Evolutionary conservation across 2,113 vertebrate genomes (phyloP).

Genomic region (Chaetodon trifascialis): DNA sequence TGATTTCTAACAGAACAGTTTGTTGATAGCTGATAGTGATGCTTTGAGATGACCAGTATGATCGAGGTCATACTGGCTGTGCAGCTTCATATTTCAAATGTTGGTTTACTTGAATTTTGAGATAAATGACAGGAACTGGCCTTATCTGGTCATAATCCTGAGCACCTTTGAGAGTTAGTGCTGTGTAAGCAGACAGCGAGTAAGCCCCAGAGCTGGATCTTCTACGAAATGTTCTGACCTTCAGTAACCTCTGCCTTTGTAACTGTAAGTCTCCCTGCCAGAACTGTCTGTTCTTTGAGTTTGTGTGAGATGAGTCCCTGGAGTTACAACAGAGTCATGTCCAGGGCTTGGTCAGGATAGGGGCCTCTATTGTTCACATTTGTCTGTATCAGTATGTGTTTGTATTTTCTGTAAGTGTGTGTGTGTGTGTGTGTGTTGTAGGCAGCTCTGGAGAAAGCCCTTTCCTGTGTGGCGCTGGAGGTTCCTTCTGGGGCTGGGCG

Average conservation of each 20-base stretch:
- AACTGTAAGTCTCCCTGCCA: slow-evolving; percentile 5
- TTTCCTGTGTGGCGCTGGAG: slow-evolving; percentile 84
- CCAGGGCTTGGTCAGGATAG: slow-evolving; percentile 70
- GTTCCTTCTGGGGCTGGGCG: slow-evolving; percentile 69
- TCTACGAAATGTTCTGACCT: slow-evolving; percentile 26
- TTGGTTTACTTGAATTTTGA: slow-evolving; percentile 8
- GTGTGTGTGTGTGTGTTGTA: slow-evolving; percentile 37
- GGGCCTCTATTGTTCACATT: slow-evolving; percentile 70
- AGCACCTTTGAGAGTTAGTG: slow-evolving; percentile 8
- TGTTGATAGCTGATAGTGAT: not conserved
- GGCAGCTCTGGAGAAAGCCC: slow-evolving; percentile 73
- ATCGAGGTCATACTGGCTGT: not conserved
- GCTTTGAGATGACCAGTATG: not conserved
- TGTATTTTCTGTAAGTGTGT: slow-evolving; percentile 36
- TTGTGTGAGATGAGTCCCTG: slow-evolving; percentile 71
- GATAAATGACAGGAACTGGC: slow-evolving; percentile 22
- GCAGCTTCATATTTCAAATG: slow-evolving; percentile 22
- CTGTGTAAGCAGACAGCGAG: slow-evolving; percentile 51
- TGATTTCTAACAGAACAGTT: not conserved
- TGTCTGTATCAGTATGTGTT: slow-evolving; percentile 60
- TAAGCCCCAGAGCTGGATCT: not conserved
- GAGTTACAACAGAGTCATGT: slow-evolving; percentile 64
- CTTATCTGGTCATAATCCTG: slow-evolving; percentile 5
- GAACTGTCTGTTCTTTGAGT: slow-evolving; percentile 66
- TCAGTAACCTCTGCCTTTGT: slow-evolving; percentile 44